Conservation (phyloP, 2,113 vertebrate species). For the zebrafish (Danio rerio) region GRCz12tu NC_133183.1:5471501-5472000, state of each 20-base stretch:
- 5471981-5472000: neutral
- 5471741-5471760: conserved; percentile 94
- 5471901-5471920: conserved; percentile 89
- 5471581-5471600: too few species aligned
- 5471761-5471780: conserved; percentile 97
- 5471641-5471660: conserved; percentile 33
- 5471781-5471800: conserved; percentile 91
- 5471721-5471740: conserved; percentile 93
- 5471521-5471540: too few species aligned
- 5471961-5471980: conserved; percentile 71
- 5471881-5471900: conserved; percentile 92
- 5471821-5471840: conserved; percentile 96
- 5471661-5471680: neutral
- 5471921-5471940: conserved; percentile 87
- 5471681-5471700: conserved; percentile 98
- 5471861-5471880: conserved; percentile 80
- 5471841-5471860: conserved; percentile 86
- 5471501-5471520: too few species aligned
- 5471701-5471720: conserved; percentile 99
- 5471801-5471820: conserved; percentile 93
- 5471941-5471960: conserved; percentile 96
- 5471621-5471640: neutral
- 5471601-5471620: neutral
- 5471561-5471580: too few species aligned
- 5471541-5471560: too few species aligned